phyloP scores from a whole-genome alignment of 2,113 vertebrate species.

The Eidolon helvum region DNA sequence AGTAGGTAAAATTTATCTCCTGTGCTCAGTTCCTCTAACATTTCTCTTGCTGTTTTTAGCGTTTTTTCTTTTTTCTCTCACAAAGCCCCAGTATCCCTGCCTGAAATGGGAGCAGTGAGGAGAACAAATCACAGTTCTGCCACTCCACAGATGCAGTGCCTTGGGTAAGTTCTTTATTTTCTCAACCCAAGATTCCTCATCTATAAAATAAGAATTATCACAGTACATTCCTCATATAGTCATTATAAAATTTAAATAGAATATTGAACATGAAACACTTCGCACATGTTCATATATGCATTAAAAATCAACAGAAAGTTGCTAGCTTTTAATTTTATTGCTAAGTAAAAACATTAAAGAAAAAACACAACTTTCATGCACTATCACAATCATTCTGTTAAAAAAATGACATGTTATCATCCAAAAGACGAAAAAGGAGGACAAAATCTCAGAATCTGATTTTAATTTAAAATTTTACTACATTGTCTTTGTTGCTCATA shows the following conservation, averaged over 20 bases:
- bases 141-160: background rate
- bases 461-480: conserved; percentile 5
- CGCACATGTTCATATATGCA: background rate
- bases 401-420: background rate
- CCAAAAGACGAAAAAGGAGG: background rate
- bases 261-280: background rate
- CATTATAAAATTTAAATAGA: conserved; percentile 26
- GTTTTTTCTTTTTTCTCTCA: background rate
- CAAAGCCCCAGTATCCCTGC: background rate
- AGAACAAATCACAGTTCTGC: background rate
- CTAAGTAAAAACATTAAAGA: background rate
- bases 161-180: background rate
- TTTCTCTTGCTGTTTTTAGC: conserved; percentile 11
- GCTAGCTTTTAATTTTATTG: conserved; percentile 8
- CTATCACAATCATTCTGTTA: background rate
- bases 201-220: conserved; percentile 4
- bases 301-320: conserved; percentile 3
- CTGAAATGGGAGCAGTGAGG: background rate
- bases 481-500: background rate
- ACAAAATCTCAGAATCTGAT: background rate
- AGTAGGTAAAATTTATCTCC: background rate
- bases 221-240: background rate
- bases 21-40: background rate
- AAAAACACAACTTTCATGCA: background rate
- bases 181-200: background rate